phyloP scores from a whole-genome alignment of 1,140 invertebrate genomes.

The Artemia franciscana region DNA sequence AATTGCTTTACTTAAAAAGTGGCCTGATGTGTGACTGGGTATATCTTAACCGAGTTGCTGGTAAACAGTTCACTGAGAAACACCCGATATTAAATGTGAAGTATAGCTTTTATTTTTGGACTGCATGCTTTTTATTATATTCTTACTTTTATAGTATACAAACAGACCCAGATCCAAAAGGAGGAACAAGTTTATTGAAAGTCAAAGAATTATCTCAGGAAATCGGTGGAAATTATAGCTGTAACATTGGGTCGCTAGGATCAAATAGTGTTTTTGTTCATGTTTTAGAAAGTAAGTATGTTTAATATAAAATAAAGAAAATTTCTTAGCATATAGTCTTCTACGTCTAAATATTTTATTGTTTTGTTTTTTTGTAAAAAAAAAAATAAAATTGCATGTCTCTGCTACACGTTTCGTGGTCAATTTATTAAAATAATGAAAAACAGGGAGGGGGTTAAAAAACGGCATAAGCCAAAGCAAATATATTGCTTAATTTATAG shows the following conservation, averaged over 20 bases:
- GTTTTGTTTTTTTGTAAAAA: too few species aligned
- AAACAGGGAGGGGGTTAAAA: too few species aligned
- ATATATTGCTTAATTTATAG: too few species aligned
- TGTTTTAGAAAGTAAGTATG: neutral
- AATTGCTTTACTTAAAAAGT: neutral
- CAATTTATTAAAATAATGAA: too few species aligned
- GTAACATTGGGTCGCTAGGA: neutral
- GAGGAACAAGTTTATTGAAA: neutral
- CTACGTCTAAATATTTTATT: too few species aligned
- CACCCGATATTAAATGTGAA: neutral
- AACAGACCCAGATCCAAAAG: neutral
- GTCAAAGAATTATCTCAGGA: neutral
- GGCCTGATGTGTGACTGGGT: neutral
- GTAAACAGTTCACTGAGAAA: neutral
- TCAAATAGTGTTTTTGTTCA: neutral
- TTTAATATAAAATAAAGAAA: too few species aligned
- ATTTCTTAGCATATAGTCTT: too few species aligned
- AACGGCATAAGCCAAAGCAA: too few species aligned
- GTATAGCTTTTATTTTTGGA: neutral
- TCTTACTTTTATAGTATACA: neutral
- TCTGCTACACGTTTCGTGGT: too few species aligned
- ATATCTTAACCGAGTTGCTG: neutral
- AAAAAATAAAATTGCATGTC: too few species aligned
- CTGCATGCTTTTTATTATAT: neutral
- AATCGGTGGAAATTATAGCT: neutral